Conservation (phyloP, 2,797 vertebrate species). For the Coregonus ussuriensis region DNA sequence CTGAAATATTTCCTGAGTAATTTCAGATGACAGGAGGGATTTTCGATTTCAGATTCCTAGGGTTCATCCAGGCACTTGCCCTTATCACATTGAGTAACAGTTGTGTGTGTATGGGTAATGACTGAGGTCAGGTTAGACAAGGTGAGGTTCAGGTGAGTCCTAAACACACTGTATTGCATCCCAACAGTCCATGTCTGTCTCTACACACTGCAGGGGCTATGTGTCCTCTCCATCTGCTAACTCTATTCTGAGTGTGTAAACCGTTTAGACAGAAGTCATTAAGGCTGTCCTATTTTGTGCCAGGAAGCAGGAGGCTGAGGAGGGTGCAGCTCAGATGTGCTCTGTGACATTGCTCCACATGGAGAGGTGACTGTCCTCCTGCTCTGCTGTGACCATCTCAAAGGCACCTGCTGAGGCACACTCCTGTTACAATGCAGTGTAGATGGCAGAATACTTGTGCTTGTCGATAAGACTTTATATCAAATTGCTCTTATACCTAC, state of each 20-base stretch:
- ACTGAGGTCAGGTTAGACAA: background rate
- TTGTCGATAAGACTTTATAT: background rate
- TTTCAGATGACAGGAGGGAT: background rate
- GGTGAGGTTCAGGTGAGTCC: background rate
- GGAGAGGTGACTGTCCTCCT: background rate
- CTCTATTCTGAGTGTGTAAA: conserved; percentile 41
- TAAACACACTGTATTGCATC: background rate
- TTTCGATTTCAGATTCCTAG: background rate
- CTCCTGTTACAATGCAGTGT: background rate
- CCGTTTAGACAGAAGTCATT: conserved; percentile 35
- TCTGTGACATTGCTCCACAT: background rate
- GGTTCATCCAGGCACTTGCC: background rate
- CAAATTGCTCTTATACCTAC: background rate
- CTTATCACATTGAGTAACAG: background rate
- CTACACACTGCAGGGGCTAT: background rate
- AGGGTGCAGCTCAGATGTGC: background rate
- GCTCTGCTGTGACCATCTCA: background rate
- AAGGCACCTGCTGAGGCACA: background rate
- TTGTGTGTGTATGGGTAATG: background rate
- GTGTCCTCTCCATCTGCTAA: conserved; percentile 24
- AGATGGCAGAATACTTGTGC: background rate
- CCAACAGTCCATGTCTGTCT: background rate
- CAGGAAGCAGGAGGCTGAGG: conserved; percentile 11
- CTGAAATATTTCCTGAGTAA: background rate
- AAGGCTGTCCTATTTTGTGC: conserved; percentile 30